Evolutionary conservation across 2,113 vertebrate genomes (phyloP), one percentile per base, ranked within the genome.

Genomic region (Triplophysa siluroides): DNA sequence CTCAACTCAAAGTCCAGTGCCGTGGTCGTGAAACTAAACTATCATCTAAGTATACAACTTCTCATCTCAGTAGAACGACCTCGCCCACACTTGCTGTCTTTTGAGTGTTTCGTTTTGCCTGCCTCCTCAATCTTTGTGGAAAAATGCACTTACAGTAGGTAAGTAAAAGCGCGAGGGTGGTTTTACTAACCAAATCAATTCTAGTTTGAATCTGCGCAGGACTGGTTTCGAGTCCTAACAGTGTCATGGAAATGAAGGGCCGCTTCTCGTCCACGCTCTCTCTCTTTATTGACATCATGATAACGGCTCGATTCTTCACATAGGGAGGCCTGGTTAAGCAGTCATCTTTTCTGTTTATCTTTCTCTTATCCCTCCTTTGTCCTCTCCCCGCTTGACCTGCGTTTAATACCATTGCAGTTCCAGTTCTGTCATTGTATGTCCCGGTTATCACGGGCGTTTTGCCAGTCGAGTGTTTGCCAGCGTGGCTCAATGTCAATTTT

Each of bases 51-150:
- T 75, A 62, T 62, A 45, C 41, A 23, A 62, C 60, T 47, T 75
- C 41, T 26, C 72, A 75, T 75, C 41, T 47, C 45, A 33, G 72
- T 75, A 50, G 58, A 63, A 29, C 62, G 58, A 29, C 71, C 41
- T 75, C 73, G 16, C 73, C 73, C 41, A 75, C 73, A 75, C 58
- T 75, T 50, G 18, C 58, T 50, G 58, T 75, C 23, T 41, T 47
- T 23, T 4, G 21, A n/a, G 58, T 18, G 21, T 47, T 47, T 75
- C 4, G 1, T 61, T 63, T 75, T 63, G 4, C 19, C 29, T 29
- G 29, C 29, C 29, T 29, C 29, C 29, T 29, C 29, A 29, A 29
- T 29, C 29, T 29, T 29, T 9, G 11, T 23, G 54, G 16, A 14
- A 24, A 60, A 62, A 47, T 8, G 52, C 71, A 24, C 21, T 62